A percentile compares a stretch with the other conserved stretches of the same genome.
phyloP scores from a whole-genome alignment of 2,113 vertebrate genomes.

The Sclerurus mexicanus region DNA sequence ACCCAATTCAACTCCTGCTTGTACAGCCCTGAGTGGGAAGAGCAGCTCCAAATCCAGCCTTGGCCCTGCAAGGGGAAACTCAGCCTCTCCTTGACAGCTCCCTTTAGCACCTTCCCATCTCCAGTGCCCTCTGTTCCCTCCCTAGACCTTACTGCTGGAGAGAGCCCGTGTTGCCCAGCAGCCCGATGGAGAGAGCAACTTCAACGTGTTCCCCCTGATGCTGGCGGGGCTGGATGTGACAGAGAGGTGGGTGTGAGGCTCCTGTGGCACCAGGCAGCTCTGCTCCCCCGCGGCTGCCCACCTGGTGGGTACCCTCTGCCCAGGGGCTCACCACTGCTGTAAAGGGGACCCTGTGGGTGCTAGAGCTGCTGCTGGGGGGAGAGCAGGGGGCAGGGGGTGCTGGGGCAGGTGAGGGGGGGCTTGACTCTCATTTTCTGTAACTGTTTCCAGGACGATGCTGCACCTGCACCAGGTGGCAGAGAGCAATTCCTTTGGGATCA shows the following conservation, averaged over 20 bases:
- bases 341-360: background rate
- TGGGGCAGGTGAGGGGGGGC: background rate
- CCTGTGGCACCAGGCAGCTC: fast-evolving
- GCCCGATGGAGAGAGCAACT: slow-evolving; percentile 82
- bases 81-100: background rate
- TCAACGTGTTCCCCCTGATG: slow-evolving; percentile 91
- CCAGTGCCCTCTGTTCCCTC: background rate
- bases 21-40: background rate
- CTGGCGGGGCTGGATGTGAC: slow-evolving; percentile 84
- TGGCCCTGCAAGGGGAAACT: background rate
- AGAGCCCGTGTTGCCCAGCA: slow-evolving; percentile 78
- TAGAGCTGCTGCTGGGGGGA: background rate
- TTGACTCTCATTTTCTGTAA: background rate
- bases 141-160: slow-evolving; percentile 93
- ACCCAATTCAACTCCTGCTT: background rate
- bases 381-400: background rate
- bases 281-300: fast-evolving
- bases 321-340: fast-evolving
- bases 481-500: slow-evolving; percentile 84
- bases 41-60: background rate
- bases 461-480: slow-evolving; percentile 85
- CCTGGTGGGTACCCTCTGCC: fast-evolving
- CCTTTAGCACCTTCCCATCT: background rate
- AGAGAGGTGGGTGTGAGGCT: slow-evolving; percentile 75
- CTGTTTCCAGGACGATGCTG: slow-evolving; percentile 81